These are phyloP conservation scores for Aporophyla lueneburgensis DNA, from an alignment of 2,888 invertebrate species.

Conservation along the genomic window DNA sequence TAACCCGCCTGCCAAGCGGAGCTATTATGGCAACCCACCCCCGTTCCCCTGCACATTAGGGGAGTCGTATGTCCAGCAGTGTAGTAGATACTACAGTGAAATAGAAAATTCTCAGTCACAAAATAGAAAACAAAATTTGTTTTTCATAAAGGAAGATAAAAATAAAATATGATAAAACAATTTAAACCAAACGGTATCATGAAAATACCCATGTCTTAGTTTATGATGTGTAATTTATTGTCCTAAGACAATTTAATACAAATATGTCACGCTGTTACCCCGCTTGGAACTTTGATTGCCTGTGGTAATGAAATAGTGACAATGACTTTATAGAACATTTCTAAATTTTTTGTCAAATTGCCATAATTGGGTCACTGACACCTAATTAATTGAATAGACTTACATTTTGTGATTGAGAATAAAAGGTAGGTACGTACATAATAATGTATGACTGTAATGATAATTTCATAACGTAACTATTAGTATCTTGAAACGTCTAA, in stretches of 20 bases:
- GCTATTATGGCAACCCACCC: no score
- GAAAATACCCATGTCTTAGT: not conserved
- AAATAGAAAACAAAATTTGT: not conserved
- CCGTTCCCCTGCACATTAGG: no score
- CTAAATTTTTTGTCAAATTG: conserved; percentile 46
- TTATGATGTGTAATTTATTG: conserved; percentile 1
- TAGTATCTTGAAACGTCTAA: conserved; percentile 29
- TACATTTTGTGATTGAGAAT: not conserved
- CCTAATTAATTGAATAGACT: conserved; percentile 9
- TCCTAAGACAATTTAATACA: not conserved
- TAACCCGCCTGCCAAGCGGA: no score
- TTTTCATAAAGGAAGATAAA: not conserved
- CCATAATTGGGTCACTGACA: conserved; percentile 47
- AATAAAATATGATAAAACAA: not conserved
- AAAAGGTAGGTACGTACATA: not conserved
- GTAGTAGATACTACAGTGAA: no score
- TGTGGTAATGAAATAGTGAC: conserved; percentile 8
- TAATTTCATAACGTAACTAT: conserved; percentile 38
- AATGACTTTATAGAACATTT: conserved; percentile 13
- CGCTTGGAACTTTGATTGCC: conserved; percentile 31
- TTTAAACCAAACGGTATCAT: not conserved
- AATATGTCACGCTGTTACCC: not conserved
- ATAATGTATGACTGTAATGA: not conserved
- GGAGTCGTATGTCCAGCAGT: no score
- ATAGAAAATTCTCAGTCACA: not conserved